Base-by-base conservation (phyloP, 2,888 invertebrate species). In the Lepidocyrtoides sp. region DNA sequence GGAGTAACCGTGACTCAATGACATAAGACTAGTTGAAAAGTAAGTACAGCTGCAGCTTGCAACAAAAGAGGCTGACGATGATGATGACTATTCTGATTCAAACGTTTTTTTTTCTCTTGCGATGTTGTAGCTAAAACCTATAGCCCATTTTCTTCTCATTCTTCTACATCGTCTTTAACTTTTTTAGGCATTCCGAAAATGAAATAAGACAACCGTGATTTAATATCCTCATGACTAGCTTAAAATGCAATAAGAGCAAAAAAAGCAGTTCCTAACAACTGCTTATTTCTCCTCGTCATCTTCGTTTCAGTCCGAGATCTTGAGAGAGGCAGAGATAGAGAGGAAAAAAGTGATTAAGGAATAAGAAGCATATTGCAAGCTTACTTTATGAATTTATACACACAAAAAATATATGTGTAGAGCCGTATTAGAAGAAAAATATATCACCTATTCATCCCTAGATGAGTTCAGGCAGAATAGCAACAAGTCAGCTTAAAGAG, bases 211-310 rank as follows among this genome's bases (percentile, higher is more conserved):
- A 88, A 66, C 29, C 91, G 91, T 91, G 87, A 91, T 91, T 91
- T 91, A 91, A 91, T 91, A 84, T 84, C 77, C 41, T 66, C 88
- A 88, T 91, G 91, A 91, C 83, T 91, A 57, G 91, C 91, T 91
- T 91, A 91, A 87, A 75, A 51, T 63, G 77, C 57, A 75, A 83
- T 0, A 63, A 48, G 72, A 86, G 82, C 57, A 81, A 54, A 79
- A 84, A 48, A 79, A 51, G 51, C 41, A 44, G 69, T 79, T 85
- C 85, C 29, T 84, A 81, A 29, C 26, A 88, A 88, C 88, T 79
- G 54, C 51, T 81, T 85, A 87, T 29, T 66, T 36, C 44, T 41
- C 83, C 44, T 63, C 36, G 57, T 57, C 75, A 86, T 20, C 32
- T 75, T 75, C 60, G 23, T 66, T 69, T 48, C 32, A 48, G 26